These are phyloP conservation scores for Gallinago media DNA, from an alignment of 2,113 vertebrate species.

Conservation along the genomic window DNA sequence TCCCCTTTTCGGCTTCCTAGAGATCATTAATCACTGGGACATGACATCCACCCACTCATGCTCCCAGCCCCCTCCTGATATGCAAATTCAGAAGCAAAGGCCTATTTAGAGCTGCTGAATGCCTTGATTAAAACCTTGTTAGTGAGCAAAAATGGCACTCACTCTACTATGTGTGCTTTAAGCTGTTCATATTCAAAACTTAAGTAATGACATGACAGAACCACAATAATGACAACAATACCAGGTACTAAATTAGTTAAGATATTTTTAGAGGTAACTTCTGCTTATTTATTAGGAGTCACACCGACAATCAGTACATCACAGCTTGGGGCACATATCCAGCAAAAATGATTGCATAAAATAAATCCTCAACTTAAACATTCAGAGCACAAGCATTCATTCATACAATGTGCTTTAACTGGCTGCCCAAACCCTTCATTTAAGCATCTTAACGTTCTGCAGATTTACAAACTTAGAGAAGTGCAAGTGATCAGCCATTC, in stretches of 20 bases:
- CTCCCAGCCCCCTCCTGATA: constrained; percentile 82
- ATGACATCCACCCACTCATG: constrained; percentile 80
- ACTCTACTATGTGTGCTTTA: not conserved
- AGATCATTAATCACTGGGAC: constrained; percentile 88
- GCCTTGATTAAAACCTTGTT: constrained; percentile 72
- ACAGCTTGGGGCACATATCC: not conserved
- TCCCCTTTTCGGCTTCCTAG: constrained; percentile 72
- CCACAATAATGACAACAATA: not conserved
- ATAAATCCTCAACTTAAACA: not conserved
- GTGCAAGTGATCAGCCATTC: not conserved
- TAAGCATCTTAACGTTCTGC: not conserved
- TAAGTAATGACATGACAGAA: not conserved
- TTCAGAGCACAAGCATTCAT: not conserved
- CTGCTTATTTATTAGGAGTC: not conserved
- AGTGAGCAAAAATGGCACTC: constrained; percentile 46
- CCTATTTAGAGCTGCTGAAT: constrained; percentile 65
- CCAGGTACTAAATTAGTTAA: not conserved
- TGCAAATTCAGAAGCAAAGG: constrained; percentile 75
- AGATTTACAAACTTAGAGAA: not conserved
- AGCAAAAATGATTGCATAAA: not conserved
- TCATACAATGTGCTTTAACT: not conserved
- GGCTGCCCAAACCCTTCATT: not conserved
- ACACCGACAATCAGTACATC: not conserved
- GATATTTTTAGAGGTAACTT: constrained; percentile 11
- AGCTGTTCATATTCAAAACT: not conserved